These are phyloP conservation scores for Porites cylindrica DNA, from an alignment of 92 coral and sea anemone species.

Conservation along the genomic window DNA sequence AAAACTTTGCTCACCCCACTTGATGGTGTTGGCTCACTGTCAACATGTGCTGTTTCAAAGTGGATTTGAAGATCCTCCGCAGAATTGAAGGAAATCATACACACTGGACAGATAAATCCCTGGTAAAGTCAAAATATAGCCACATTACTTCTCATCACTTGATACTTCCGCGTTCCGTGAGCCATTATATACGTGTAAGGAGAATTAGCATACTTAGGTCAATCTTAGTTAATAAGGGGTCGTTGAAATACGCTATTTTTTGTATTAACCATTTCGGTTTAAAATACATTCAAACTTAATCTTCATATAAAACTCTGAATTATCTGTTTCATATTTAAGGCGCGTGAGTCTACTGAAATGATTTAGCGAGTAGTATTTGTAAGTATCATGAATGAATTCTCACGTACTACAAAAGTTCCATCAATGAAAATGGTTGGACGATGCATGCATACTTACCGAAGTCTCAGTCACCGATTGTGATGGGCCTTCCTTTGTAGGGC, in stretches of 20 bases:
- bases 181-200: too few species aligned
- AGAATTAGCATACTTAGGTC: too few species aligned
- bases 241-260: too few species aligned
- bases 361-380: neutral
- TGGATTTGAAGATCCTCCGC: conserved; percentile 93
- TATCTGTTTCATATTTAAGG: neutral
- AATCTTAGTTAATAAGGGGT: too few species aligned
- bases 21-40: conserved; percentile 38
- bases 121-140: conserved; percentile 7
- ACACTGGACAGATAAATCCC: conserved; percentile 98
- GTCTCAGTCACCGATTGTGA: conserved; percentile 35
- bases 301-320: too few species aligned
- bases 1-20: conserved; percentile 33
- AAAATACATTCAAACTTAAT: too few species aligned
- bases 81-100: conserved; percentile 83
- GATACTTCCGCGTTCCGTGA: too few species aligned
- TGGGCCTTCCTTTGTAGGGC: conserved; percentile 30
- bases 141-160: neutral
- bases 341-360: neutral
- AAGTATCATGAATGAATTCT: neutral
- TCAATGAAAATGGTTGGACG: neutral
- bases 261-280: too few species aligned
- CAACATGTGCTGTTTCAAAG: conserved; percentile 90
- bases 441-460: conserved; percentile 28
- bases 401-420: neutral